A percentile compares a stretch with the other conserved stretches of the same genome.
Conservation (phyloP, 2,888 invertebrate genomes). For the Eustalomyia histrio region DNA sequence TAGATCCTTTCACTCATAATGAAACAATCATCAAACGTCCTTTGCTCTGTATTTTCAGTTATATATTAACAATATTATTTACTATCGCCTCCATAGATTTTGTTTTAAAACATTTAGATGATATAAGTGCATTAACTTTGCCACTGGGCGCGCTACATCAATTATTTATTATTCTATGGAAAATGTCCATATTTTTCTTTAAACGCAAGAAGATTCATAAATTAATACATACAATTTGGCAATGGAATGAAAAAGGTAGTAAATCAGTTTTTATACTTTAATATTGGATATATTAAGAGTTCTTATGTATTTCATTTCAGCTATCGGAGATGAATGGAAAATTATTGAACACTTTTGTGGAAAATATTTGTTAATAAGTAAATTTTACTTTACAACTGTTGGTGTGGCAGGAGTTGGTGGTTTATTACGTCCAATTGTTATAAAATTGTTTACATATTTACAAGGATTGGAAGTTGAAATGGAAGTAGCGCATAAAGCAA, state of each 20-base stretch:
- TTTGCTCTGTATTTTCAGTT: conserved; percentile 3
- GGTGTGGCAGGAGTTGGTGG: neutral
- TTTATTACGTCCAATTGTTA: conserved; percentile 6
- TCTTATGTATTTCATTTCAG: neutral
- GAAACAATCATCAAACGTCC: conserved; percentile 21
- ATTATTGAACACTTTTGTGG: neutral
- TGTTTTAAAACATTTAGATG: conserved; percentile 6
- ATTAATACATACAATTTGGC: conserved; percentile 24
- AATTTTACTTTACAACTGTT: conserved; percentile 16
- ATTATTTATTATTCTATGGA: conserved; percentile 23
- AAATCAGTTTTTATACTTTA: neutral
- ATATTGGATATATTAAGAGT: neutral
- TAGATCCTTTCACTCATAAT: conserved; percentile 10
- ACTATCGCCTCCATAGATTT: conserved; percentile 10
- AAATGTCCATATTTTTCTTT: conserved; percentile 20
- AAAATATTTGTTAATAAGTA: conserved; percentile 22
- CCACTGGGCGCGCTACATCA: conserved; percentile 28
- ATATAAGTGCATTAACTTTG: conserved; percentile 9
- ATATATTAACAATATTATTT: conserved; percentile 4
- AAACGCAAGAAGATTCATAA: conserved; percentile 27
- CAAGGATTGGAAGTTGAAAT: neutral
- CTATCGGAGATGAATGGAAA: conserved; percentile 4
- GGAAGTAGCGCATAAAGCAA: conserved; percentile 27
- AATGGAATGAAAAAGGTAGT: conserved; percentile 36
- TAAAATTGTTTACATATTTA: neutral